Evolutionary conservation across 2,888 invertebrate genomes (phyloP), one percentile per base, ranked within the genome.

Genomic region (Amphiduros pacificus): DNA sequence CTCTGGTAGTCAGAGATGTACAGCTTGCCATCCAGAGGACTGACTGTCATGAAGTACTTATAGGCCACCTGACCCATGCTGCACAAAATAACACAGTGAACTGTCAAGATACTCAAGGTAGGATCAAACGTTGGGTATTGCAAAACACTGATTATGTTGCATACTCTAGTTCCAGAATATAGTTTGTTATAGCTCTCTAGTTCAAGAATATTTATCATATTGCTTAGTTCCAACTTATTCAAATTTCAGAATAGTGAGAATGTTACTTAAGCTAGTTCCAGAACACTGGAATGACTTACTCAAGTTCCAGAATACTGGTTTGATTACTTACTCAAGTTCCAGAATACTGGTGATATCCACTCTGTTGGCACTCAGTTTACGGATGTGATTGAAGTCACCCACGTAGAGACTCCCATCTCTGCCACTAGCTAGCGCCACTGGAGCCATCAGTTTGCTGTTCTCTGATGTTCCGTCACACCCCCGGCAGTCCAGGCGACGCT

Each of bases 331-430:
- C n/a, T n/a, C n/a, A n/a, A n/a, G 73, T 62, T 80, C 71, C 20
- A 82, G 71, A 36, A 82, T 79, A 66, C 96, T 89, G 56, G 96
- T 93, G 59, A 82, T 77, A 61, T 77, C 77, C 50, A 77, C 75
- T 31, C 79, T 62, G 50, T 74, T 73, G 0, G 79, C 77, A 3
- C 76, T 73, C 49, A 82, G 67, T 62, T 79, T 79, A 24, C 82
- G 62, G 52, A 82, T 78, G 63, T 94, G 87, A 85, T 97, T 96
- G 81, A 95, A 96, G 84, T 98, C 97, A 14, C 96, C 97, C 14
- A 98, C 94, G 82, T 95, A 97, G 53, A 99, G 87, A 71, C 94
- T 94, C 41, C 99, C 99, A 84, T 99, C 98, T 14, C 95, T 91
- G 27, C 94, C 95, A 24, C 94, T 92, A 1, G 97, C 93, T 61